phyloP scores from a whole-genome alignment of 2,797 vertebrate genomes.

The Smutsia gigantea region DNA sequence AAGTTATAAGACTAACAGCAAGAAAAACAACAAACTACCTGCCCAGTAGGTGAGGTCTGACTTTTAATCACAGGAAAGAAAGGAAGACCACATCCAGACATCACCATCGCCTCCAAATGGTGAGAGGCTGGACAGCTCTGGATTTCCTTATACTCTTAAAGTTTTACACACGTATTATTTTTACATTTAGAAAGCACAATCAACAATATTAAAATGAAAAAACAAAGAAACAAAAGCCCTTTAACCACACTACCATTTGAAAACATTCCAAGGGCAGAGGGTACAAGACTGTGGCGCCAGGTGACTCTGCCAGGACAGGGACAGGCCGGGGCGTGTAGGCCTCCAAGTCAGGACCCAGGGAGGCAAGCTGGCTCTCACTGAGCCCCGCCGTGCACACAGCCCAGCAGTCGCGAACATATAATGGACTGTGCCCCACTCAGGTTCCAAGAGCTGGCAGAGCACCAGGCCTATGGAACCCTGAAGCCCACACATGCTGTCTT shows the following conservation, averaged over 20 bases:
- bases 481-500: background rate
- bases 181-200: background rate
- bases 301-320: background rate
- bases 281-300: background rate
- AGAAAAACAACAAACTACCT: background rate
- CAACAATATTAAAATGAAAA: background rate
- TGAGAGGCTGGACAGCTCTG: background rate
- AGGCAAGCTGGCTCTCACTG: no score
- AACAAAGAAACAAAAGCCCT: background rate
- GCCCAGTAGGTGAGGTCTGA: background rate
- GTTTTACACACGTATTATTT: background rate
- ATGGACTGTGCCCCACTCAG: accelerated
- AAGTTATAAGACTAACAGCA: background rate
- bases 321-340: background rate
- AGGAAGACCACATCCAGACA: background rate
- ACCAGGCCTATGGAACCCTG: no score
- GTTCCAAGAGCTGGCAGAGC: background rate
- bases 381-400: background rate
- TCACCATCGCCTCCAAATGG: background rate
- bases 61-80: background rate
- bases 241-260: background rate
- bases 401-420: background rate
- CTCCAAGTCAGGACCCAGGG: accelerated
- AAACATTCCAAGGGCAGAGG: background rate
- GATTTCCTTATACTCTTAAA: background rate